Evolutionary conservation across 2,797 vertebrate species (phyloP), one percentile per base, ranked within the genome.

Genomic region (Parauchenoglanis punctatus): DNA sequence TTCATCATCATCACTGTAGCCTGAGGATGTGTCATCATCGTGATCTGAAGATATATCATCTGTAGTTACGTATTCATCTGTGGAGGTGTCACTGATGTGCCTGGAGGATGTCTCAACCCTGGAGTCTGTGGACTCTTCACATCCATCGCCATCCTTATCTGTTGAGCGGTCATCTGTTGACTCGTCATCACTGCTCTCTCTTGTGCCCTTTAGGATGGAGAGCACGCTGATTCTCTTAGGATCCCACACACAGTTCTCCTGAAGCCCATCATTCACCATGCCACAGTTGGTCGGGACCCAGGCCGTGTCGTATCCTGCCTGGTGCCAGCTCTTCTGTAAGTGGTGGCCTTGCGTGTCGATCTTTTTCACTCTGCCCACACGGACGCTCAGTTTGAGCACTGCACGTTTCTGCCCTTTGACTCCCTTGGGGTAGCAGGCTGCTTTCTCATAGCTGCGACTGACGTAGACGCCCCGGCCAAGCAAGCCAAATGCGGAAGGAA

Each of bases 251-350:
- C 77, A 80, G 56, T 80, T 11, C 31, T 80, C 77, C 54, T 58
- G 13, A 7, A 20, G 54, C 5, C 54, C 93, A 2, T 93, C 93
- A 67, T 82, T 87, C 54, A 95, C 94, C 91, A 92, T 93, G 10
- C 91, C 91, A 89, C 90, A 90, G 2, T 44, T 72, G 3, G 35
- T 31, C 7, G 68, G 68, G n/a, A 72, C 68, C 68, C 68, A 72
- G 1, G 92, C 92, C 3, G 90, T 87, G 77, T 93, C 87, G 59
- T 91, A 92, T 54, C 90, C 91, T 0, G 85, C 3, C 2, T 68
- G 0, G 63, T 90, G 80, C 90, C 92, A 92, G 28, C 63, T 88
- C 52, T 58, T 87, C 63, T 87, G 90, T 23, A 90, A 7, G 6
- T 23, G 78, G 90, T 91, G 92, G 6, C 67, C 83, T 56, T 92